Percentiles rank a stretch among this genome's conserved stretches.
phyloP scores from a whole-genome alignment of 1,140 invertebrate species.

The Limonius californicus region DNA sequence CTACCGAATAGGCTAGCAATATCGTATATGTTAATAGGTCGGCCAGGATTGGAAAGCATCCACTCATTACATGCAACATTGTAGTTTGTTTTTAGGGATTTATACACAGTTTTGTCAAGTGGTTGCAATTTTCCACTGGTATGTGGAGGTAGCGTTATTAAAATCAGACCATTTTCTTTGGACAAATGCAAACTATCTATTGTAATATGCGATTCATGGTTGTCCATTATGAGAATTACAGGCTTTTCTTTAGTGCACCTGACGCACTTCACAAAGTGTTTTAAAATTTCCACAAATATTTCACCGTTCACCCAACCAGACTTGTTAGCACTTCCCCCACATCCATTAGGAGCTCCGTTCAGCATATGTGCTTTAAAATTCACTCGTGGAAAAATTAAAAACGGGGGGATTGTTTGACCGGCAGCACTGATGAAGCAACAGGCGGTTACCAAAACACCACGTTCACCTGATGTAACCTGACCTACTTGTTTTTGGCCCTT shows the following conservation, averaged over 20 bases:
- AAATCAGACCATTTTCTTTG: not conserved
- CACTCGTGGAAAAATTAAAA: slow-evolving; percentile 44
- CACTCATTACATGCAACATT: not conserved
- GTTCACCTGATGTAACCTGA: slow-evolving; percentile 20
- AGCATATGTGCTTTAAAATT: slow-evolving; percentile 43
- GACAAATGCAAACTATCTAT: not conserved
- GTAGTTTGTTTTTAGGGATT: not conserved
- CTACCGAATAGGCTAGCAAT: not conserved
- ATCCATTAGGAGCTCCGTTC: slow-evolving; percentile 40
- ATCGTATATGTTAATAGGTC: not conserved
- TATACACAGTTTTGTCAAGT: not conserved
- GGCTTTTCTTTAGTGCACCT: not conserved
- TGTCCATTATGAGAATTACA: not conserved
- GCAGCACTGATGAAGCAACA: slow-evolving; percentile 41
- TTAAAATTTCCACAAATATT: not conserved
- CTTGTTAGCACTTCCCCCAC: slow-evolving; percentile 43
- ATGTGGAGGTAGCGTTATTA: slow-evolving; percentile 21
- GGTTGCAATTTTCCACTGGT: slow-evolving; percentile 17
- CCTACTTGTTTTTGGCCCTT: slow-evolving; percentile 18
- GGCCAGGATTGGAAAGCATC: not conserved
- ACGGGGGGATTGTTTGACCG: slow-evolving; percentile 36
- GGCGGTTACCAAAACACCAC: slow-evolving; percentile 24
- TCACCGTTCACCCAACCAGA: slow-evolving; percentile 34
- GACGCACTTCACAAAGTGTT: not conserved
- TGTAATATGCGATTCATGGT: not conserved